Base-by-base conservation (phyloP, 1,140 invertebrate species). In the Zaprionus vittiger region DNA sequence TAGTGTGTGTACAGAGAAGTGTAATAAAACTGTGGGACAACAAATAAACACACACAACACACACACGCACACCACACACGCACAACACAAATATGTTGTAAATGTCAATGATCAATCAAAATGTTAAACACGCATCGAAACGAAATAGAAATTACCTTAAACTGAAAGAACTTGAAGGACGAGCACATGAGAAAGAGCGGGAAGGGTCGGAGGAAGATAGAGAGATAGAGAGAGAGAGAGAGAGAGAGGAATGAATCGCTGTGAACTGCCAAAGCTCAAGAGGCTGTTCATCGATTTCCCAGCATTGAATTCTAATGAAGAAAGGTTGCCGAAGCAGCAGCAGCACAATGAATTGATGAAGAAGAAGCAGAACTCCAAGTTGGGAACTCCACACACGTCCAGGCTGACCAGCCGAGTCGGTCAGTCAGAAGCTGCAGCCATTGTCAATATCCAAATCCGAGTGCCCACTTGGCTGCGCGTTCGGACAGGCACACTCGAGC, bases 51-150 rank as follows among this genome's bases (percentile, higher is more conserved):
- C 12, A 57, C 34, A 66, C 70, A 34, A 44, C 28, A 68, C 37
- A 70, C 37, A 62, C 28, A 1, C 55, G 52, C 59, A 55, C 72
- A 77, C 44, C 72, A 77, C 47, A 49, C 47, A 22, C 47, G 20
- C 47, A 52, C 47, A n/a, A 52, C n/a, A 75, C 81, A 91, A 90
- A 90, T 90, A 91, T 90, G 86, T 91, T 90, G 85, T 90, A 90
- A 90, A 90, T 90, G 85, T 90, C 85, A 90, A 90, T 91, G 89
- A 90, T 90, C 85, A 86, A 90, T 90, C 85, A 90, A 82, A 87
- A 77, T 77, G 73, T 68, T 71, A 80, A 79, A 83, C 79, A 82
- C 82, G 81, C 79, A 80, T 64, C 28, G 26, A 20, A 31, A 56
- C 20, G 34, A 38, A 49, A 38, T 31, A 31, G 56, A 72, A 73